Base-by-base conservation (phyloP, 2,113 vertebrate genomes). In the Rhea americana region DNA sequence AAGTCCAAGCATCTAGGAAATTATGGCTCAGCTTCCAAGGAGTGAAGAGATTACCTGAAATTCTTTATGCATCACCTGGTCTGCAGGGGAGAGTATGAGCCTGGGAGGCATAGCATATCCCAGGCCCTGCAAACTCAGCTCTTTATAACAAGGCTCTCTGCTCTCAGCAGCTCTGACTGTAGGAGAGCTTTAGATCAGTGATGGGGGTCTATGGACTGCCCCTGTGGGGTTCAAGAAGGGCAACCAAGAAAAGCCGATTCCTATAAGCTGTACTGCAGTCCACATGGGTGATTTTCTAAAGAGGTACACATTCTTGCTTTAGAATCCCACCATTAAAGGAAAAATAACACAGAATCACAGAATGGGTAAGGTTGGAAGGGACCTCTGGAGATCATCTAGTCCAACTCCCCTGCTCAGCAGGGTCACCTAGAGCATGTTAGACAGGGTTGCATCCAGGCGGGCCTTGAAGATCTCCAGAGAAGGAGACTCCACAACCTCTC, bases 51-150 rank as follows among this genome's bases (percentile, higher is more conserved):
- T 2, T 13, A 20, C 19, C 41, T 58, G 32, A 58, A 5, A 2
- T 25, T 76, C 9, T 2, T 67, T 12, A n/a, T 37, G 32, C 2
- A 0, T 55, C 16, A 10, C 19, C 11, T 0, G 2, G 32, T 51
- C 62, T 55, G 25, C 56, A 26, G 2, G 3, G 63, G 16, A 48
- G 17, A 59, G 68, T 8, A 4, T 13, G 9, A 75, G 5, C 43
- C 73, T 51, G 37, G 15, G 4, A 51, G 13, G 10, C 61, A 43
- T 1, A 1, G 70, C 35, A 30, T 39, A 25, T 61, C 21, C 13
- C 74, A 28, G 11, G 48, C 78, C 56, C 56, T 47, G 59, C 90
- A 67, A 7, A 5, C 20, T 7, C 22, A 45, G 24, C 26, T 59
- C 59, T 70, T 75, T 30, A 59, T 28, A 30, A 20, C 9, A 22